Evolutionary conservation across 2,888 invertebrate genomes (phyloP).

Genomic region (Thumatha senex): DNA sequence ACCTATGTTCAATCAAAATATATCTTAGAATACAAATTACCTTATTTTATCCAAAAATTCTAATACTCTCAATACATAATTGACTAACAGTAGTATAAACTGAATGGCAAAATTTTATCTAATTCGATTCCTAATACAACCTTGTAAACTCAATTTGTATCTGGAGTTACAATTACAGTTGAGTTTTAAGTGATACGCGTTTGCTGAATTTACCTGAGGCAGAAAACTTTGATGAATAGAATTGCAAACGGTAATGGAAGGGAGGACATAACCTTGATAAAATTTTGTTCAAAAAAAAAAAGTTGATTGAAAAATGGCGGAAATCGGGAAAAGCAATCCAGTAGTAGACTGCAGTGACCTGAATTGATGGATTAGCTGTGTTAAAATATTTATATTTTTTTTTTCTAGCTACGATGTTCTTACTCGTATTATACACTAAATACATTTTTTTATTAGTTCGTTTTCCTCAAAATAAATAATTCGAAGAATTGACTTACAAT

Average conservation of each 20-base stretch:
- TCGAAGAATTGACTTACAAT: no score
- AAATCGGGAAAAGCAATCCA: no score
- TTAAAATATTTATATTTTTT: no score
- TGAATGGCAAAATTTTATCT: conserved; percentile 72
- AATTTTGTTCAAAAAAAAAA: neutral
- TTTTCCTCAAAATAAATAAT: no score
- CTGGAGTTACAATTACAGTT: conserved; percentile 43
- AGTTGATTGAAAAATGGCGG: neutral
- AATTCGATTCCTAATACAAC: conserved; percentile 73
- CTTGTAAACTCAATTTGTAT: conserved; percentile 74
- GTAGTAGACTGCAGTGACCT: no score
- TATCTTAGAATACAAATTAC: neutral
- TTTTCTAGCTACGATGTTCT: no score
- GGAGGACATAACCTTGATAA: neutral
- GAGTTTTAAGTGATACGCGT: conserved; percentile 31
- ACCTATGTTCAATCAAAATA: no score
- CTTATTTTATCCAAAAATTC: conserved; percentile 1
- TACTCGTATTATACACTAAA: no score
- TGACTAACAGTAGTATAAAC: conserved; percentile 54
- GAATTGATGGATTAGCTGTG: no score
- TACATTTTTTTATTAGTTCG: no score
- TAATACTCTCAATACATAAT: conserved; percentile 28
- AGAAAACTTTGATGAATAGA: neutral
- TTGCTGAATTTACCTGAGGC: neutral
- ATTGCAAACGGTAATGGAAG: neutral